Evolutionary conservation across 2,113 vertebrate genomes (phyloP), one percentile per base, ranked within the genome.

Genomic region (Xerus inauris): DNA sequence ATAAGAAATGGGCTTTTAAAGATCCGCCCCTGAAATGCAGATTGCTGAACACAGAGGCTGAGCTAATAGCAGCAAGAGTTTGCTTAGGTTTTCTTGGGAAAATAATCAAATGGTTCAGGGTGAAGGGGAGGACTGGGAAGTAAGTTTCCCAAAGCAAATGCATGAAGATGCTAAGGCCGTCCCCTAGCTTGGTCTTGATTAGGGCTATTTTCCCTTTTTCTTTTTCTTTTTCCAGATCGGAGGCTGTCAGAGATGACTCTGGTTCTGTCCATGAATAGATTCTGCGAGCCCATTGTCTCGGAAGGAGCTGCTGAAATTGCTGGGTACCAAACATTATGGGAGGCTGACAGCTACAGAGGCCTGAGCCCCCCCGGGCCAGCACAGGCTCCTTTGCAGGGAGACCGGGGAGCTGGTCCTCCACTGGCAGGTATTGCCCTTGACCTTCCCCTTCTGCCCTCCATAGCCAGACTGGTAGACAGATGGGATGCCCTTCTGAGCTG

Each of bases 251-350:
- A 98, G 97, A 99, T 99, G 99, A 99, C 99, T 98, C 99, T 99
- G 97, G 99, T 99, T 97, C 98, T 99, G 99, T 99, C 99, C 97
- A 99, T 99, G 99, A 99, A 99, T 98, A 99, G 99, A 97, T 99
- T 99, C 98, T 99, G 99, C 97, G 99, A 99, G 97, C 99, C 99
- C 98, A 98, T 98, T 97, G 98, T 98, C 98, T 98, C 98, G 54
- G 99, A 99, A 96, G 98, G 98, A 98, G 98, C 99, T 96, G 98
- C 99, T 79, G 98, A 99, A 12, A 98, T 98, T 97, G 97, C 99
- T 54, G 98, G 98, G 47, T 99, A 98, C 98, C 99, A 98, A 96
- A 98, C 98, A 65, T 97, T 99, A 92, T 99, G 99, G 99, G 99
- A 99, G 97, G 97, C 99, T 30, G 98, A 99, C 97, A 98, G 98